Evolutionary conservation across 1,140 invertebrate genomes (phyloP), one percentile per base, ranked within the genome.

Genomic region (Apis florea): DNA sequence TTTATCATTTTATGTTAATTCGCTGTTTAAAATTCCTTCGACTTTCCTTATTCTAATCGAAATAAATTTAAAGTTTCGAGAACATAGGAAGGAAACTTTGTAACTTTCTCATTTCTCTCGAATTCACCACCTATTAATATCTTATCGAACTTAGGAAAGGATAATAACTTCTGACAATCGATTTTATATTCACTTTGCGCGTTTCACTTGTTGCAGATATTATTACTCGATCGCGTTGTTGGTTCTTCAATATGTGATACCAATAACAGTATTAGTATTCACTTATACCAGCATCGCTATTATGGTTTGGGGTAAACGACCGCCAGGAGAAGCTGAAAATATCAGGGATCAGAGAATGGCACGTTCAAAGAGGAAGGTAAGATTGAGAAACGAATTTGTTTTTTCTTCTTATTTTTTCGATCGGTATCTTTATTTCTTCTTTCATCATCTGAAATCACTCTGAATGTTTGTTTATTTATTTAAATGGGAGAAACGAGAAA

Each of bases 231-330:
- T 96, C 77, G 94, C 96, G 0, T 93, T 99, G 53, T 95, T 98
- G 94, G 93, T 96, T 19, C 94, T 98, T 19, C 98, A 99, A 93
- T 98, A 98, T 91, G 95, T 97, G 61, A 94, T 98, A 66, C 98
- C 98, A 0, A 93, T 98, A 63, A 89, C 95, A 8, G 97, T 98
- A n/a, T 95, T 99, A 2, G 93, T 98, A 24, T 97, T 97, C 91
- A 98, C 97, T 0, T 99, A 99, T 90, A 95, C 96, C 1, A 95
- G 97, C 66, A 98, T 99, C 64, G 97, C 96, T 0, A 94, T 97
- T 17, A 96, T 97, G 13, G 97, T 99, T 19, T 99, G 98, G 98
- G 97, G 97, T 13, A 97, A 97, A 89, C 94, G 95, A 63, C 96
- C 96, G 2, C 97, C 97, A 0, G 97, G 97, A 0, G 97, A 98